A percentile compares a stretch with the other conserved stretches of the same genome.
Evolutionary conservation across 2,888 invertebrate species (phyloP).

Genomic region (Micropterix aruncella): DNA sequence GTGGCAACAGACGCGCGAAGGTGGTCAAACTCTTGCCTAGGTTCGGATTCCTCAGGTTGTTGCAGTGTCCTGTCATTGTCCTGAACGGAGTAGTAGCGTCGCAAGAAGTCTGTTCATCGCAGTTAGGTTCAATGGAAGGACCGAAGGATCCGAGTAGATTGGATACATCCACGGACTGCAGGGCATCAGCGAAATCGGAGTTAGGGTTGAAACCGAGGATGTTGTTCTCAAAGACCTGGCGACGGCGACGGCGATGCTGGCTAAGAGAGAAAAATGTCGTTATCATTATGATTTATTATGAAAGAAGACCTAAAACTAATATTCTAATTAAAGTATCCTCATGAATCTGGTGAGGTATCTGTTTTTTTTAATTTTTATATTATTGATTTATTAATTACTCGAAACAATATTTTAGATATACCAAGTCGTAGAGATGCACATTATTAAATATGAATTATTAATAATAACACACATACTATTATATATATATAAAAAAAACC

Average conservation of each 20-base stretch:
- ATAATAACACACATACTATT: too few species aligned
- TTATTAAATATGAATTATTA: too few species aligned
- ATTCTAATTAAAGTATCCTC: too few species aligned
- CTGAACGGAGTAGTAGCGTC: conserved; percentile 57
- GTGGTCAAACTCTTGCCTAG: conserved; percentile 75
- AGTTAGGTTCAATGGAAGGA: conserved; percentile 51
- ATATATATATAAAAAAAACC: too few species aligned
- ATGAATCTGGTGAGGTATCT: too few species aligned
- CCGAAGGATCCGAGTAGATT: conserved; percentile 47
- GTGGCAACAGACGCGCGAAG: conserved; percentile 71
- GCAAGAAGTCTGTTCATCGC: conserved; percentile 58
- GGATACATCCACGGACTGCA: conserved; percentile 67
- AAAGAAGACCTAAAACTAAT: too few species aligned
- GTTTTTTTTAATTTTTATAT: too few species aligned
- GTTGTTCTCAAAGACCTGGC: conserved; percentile 58
- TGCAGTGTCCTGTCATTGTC: conserved; percentile 73
- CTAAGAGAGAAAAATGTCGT: conserved; percentile 17
- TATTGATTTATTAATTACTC: too few species aligned
- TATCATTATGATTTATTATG: too few species aligned
- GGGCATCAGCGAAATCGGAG: conserved; percentile 59
- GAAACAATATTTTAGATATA: too few species aligned
- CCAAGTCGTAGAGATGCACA: too few species aligned
- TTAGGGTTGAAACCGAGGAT: conserved; percentile 28
- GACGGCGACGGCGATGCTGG: conserved; percentile 43
- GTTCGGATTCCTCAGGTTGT: conserved; percentile 70